Evolutionary conservation across 2,113 vertebrate species (phyloP), one percentile per base, ranked within the genome.

Genomic region (Archilochus colubris): DNA sequence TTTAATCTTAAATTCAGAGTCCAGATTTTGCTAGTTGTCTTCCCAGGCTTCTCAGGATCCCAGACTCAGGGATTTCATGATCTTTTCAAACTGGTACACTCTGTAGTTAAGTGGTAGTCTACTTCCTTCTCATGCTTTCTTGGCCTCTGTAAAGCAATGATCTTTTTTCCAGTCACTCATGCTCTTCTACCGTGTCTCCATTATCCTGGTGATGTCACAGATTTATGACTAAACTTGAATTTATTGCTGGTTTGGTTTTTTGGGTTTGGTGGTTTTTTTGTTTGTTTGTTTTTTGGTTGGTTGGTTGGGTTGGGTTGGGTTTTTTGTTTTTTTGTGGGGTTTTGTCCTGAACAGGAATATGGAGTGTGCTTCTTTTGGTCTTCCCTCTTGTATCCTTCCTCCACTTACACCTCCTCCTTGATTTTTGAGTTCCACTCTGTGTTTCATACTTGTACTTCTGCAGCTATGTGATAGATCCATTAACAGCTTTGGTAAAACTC

Each of bases 121-220:
- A 12, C n/a, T 21, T n/a, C 36, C 63, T 43, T 43, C 38, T 61
- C 46, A 6, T 33, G 38, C 31, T 68, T 66, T 22, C 36, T 30
- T 22, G 18, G 53, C 5, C 44, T 53, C 40, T 53, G 13, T 31
- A 53, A 30, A 73, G 62, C 58, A n/a, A 0, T 17, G 13, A 11
- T 31, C 8, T 2, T n/a, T 81, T 66, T 61, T 16, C 31, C 61
- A 21, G 7, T 24, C 61, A 25, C 6, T 0, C 3, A 1, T 6
- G 24, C 30, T 81, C 17, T 80, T 80, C 50, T 46, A 2, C 50
- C 53, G 0, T 46, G 0, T 53, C n/a, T 46, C 33, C 21, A 3
- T 33, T 21, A 20, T 51, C 24, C 4, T 3, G 28, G 17, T 51
- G 21, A 4, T 3, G 3, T 40, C 81, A 46, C 33, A 58, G 23